Percentiles rank a stretch among this genome's conserved stretches.
Evolutionary conservation across 2,113 vertebrate species (phyloP).

Genomic region (Sinocyclocheilus rhinocerous): DNA sequence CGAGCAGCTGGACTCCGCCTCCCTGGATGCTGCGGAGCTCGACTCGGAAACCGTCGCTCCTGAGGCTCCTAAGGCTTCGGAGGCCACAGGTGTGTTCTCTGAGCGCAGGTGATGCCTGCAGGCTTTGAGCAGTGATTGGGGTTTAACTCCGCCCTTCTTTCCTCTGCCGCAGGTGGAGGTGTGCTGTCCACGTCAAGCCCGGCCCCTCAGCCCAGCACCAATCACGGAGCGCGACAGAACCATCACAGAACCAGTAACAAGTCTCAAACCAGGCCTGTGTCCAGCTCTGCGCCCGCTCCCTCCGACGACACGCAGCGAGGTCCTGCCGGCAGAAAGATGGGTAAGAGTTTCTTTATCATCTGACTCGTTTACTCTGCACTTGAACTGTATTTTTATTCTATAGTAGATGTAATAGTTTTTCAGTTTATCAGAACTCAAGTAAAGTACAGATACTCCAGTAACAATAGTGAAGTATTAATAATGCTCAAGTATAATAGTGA

Average conservation of each 20-base stretch:
- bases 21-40: conserved; percentile 85
- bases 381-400: too few relatives aligned
- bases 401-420: background rate
- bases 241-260: conserved; percentile 73
- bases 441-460: too few relatives aligned
- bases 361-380: background rate
- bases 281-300: conserved; percentile 56
- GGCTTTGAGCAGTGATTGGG: background rate
- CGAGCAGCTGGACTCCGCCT: conserved; percentile 88
- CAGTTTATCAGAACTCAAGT: background rate
- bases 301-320: conserved; percentile 71
- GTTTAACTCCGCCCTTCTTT: conserved; percentile 31
- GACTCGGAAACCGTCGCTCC: conserved; percentile 78
- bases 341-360: conserved; percentile 66
- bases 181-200: conserved; percentile 71
- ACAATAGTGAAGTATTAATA: too few relatives aligned
- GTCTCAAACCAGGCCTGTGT: conserved; percentile 67
- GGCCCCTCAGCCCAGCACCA: conserved; percentile 22
- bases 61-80: conserved; percentile 61
- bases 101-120: background rate
- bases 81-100: conserved; percentile 71
- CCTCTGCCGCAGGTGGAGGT: conserved; percentile 70
- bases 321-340: conserved; percentile 81
- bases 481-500: too few relatives aligned
- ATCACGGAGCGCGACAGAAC: conserved; percentile 55